Percentiles rank a stretch among this genome's conserved stretches.
phyloP scores from a whole-genome alignment of 92 coral and sea anemone genomes.

The Porites lobata region DNA sequence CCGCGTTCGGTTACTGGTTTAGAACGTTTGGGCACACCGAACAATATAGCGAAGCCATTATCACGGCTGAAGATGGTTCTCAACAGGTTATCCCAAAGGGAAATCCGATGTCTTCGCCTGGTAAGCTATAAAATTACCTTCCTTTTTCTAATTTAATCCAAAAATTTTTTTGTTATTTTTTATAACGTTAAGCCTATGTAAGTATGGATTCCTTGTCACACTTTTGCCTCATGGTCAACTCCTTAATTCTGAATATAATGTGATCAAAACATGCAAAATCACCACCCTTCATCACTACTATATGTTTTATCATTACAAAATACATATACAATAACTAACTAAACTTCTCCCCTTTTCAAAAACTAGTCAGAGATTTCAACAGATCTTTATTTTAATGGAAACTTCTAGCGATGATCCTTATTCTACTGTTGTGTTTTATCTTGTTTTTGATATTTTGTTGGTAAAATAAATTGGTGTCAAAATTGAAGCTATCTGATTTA shows the following conservation, averaged over 20 bases:
- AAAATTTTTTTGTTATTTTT: neutral
- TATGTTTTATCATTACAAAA: too few relatives aligned
- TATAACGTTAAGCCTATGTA: slow-evolving; percentile 9
- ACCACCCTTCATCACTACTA: too few relatives aligned
- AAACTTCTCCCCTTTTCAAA: too few relatives aligned
- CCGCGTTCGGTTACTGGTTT: slow-evolving; percentile 46
- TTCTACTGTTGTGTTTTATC: neutral
- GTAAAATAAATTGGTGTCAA: slow-evolving; percentile 13
- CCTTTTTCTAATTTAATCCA: neutral
- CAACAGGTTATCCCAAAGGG: slow-evolving; percentile 33
- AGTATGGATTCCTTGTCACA: slow-evolving; percentile 13
- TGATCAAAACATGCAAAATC: too few relatives aligned
- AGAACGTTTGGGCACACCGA: slow-evolving; percentile 60
- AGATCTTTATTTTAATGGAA: too few relatives aligned
- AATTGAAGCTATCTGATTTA: neutral
- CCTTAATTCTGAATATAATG: too few relatives aligned
- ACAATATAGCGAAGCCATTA: slow-evolving; percentile 44
- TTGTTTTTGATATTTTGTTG: neutral
- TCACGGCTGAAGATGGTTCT: slow-evolving; percentile 21
- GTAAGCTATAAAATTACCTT: slow-evolving; percentile 15
- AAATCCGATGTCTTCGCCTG: slow-evolving; percentile 60
- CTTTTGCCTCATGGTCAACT: slow-evolving; percentile 2
- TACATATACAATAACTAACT: too few relatives aligned
- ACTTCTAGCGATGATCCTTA: neutral
- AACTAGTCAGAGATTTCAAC: too few relatives aligned